Evolutionary conservation across 2,888 invertebrate species (phyloP), one percentile per base, ranked within the genome.

Genomic region (Furcula furcula): DNA sequence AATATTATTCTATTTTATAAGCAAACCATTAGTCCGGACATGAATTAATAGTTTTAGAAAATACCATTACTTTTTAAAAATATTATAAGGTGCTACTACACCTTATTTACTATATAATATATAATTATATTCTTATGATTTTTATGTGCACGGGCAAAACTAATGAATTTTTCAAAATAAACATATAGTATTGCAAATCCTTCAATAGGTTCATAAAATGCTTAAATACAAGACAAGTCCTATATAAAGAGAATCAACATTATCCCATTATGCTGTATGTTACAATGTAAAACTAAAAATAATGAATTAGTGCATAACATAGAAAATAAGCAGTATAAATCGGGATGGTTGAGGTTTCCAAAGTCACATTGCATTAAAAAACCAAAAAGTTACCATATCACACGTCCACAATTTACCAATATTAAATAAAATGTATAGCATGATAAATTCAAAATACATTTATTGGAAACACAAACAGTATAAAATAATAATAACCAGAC

Each of bases 41-140:
- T 68, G 69, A 73, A 71, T 64, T 52, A 81, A 80, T 77, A 77
- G 76, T 61, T 76, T 80, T 72, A 65, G 72, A 78, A 81, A 79
- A 79, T 75, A 28, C 28, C 16, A 76, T 65, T 61, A 67, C 65
- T 56, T 63, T 72, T 71, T 70, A 64, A 73, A 77, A 79, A 82
- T 77, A 76, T 75, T 68, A 65, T 46, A 60, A 62, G 69, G 68
- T 67, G 58, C 16, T 13, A 12, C 33, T 36, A 45, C 36, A 71
- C 76, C 77, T 72, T 65, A 55, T 58, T 60, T 59, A 63, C 61
- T 74, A 68, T 73, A 73, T 49, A n/a, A 65, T 65, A 50, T 49
- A 55, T 48, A 36, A 44, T 18, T 44, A 63, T 55, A 60, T 44
- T 69, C 49, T 60, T 66, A 63, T 63, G 65, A 60, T 65, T 65